Base-by-base conservation (phyloP, 2,888 invertebrate genomes). In the Deilephila porcellus region DNA sequence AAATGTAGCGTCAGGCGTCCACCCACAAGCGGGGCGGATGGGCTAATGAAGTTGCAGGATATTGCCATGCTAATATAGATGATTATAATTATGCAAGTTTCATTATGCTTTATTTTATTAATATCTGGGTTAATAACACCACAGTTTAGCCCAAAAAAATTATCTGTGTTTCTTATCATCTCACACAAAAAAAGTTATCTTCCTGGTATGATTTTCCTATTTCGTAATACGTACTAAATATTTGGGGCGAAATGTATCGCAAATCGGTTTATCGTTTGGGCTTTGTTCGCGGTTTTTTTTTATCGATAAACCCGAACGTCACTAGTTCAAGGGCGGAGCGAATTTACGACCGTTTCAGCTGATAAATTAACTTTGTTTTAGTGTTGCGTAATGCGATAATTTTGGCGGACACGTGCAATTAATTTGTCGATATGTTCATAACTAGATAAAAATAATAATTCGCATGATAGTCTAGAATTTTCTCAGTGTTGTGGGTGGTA, bases 241-340 rank as follows among this genome's bases (percentile, higher is more conserved):
- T 76, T 75, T 75, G 73, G 74, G 73, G 73, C 76, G 77, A 74
- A 75, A 73, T 56, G 34, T 63, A 64, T 53, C 53, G 56, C 63
- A 34, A 72, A 72, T 72, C 72, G 72, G 73, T 79, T 80, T 84
- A 81, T 82, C 83, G 79, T 72, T 76, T 74, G 76, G 76, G 72
- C 74, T 75, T 77, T 74, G 74, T 78, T 78, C 74, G 73, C 76
- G 72, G 72, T 71, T 74, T 64, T 53, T 62, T 63, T 63, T 75
- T 77, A 78, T 78, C 78, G 77, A 78, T 78, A 74, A 72, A 74
- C 71, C 73, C 70, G 53, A 76, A 74, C 82, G 77, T 79, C 86
- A 83, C 86, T 89, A 85, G 86, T 86, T 88, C 88, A 89, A 89
- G 89, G 89, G 76, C 84, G 84, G 80, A 79, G 78, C 82, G 80